Percentiles rank a stretch among this genome's conserved stretches.
Conservation (phyloP, 2,888 invertebrate genomes). For the Acronicta leporina region DNA sequence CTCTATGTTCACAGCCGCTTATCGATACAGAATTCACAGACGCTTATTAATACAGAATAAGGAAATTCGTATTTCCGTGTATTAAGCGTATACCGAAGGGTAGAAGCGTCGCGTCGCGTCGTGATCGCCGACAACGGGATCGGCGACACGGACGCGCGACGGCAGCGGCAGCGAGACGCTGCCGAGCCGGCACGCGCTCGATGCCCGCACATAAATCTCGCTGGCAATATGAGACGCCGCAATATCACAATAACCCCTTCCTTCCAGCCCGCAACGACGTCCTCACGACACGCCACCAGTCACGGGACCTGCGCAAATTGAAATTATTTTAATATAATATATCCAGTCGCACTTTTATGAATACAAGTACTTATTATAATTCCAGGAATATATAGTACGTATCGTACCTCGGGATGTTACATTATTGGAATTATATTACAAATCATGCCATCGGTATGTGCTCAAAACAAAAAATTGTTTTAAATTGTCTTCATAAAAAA, state of each 20-base stretch:
- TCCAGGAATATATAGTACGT: slow-evolving; percentile 26
- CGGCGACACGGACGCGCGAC: slow-evolving; percentile 19
- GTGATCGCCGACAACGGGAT: slow-evolving; percentile 16
- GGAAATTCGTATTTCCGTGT: slow-evolving; percentile 41
- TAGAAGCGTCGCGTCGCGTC: slow-evolving; percentile 29
- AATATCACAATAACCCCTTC: slow-evolving; percentile 82
- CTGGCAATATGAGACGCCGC: slow-evolving; percentile 81
- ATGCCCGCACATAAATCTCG: slow-evolving; percentile 79
- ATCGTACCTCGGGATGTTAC: not conserved
- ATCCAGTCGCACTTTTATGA: slow-evolving; percentile 52
- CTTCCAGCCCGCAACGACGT: slow-evolving; percentile 63
- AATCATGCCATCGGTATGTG: not conserved
- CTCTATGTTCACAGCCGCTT: slow-evolving; percentile 38
- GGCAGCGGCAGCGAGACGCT: slow-evolving; percentile 35
- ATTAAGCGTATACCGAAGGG: slow-evolving; percentile 28
- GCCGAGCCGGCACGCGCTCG: slow-evolving; percentile 54
- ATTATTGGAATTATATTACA: slow-evolving; percentile 17
- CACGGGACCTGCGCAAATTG: slow-evolving; percentile 65
- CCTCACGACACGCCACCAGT: slow-evolving; percentile 55
- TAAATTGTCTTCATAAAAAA: too few species aligned
- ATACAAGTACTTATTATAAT: slow-evolving; percentile 47
- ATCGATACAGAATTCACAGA: slow-evolving; percentile 40
- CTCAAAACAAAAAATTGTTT: too few species aligned
- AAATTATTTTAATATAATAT: slow-evolving; percentile 67
- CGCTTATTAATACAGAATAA: slow-evolving; percentile 43